phyloP scores from a whole-genome alignment of 2,888 invertebrate species.

The Scaptomyza tumidula region DNA sequence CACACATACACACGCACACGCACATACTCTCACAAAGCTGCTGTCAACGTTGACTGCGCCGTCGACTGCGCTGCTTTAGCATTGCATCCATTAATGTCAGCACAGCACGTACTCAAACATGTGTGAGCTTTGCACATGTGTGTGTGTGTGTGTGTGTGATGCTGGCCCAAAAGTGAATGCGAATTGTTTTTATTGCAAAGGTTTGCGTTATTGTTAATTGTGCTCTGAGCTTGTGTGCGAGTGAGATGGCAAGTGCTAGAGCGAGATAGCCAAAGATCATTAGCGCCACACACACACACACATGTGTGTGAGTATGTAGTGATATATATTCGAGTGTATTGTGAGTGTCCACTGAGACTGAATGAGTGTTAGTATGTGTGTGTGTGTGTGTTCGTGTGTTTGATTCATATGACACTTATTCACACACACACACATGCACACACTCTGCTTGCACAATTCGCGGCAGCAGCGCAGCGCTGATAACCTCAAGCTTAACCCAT shows the following conservation, averaged over 20 bases:
- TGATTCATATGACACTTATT: slow-evolving; percentile 34
- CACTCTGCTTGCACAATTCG: neutral
- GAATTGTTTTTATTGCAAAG: slow-evolving; percentile 68
- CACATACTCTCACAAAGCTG: slow-evolving; percentile 22
- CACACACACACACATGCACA: slow-evolving; percentile 6
- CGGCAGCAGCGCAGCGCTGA: slow-evolving; percentile 22
- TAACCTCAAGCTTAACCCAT: slow-evolving; percentile 63
- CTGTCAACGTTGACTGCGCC: slow-evolving; percentile 43
- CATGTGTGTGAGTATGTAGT: slow-evolving; percentile 8
- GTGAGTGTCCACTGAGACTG: slow-evolving; percentile 58
- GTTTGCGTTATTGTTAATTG: slow-evolving; percentile 67
- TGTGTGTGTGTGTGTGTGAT: slow-evolving; percentile 28
- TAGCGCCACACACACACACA: slow-evolving; percentile 42
- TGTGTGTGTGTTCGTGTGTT: slow-evolving; percentile 10
- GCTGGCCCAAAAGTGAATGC: slow-evolving; percentile 64
- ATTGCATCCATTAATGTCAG: slow-evolving; percentile 74
- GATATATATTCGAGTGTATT: slow-evolving; percentile 14
- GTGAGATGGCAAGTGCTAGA: slow-evolving; percentile 9
- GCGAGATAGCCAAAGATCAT: slow-evolving; percentile 50
- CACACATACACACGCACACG: slow-evolving; percentile 4
- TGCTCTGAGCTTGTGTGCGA: slow-evolving; percentile 5
- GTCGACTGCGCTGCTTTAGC: slow-evolving; percentile 52
- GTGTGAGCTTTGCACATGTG: slow-evolving; percentile 10
- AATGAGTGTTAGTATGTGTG: slow-evolving; percentile 4
- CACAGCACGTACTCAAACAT: slow-evolving; percentile 55